phyloP scores from a whole-genome alignment of 2,888 invertebrate species.

The Netelia inedita region DNA sequence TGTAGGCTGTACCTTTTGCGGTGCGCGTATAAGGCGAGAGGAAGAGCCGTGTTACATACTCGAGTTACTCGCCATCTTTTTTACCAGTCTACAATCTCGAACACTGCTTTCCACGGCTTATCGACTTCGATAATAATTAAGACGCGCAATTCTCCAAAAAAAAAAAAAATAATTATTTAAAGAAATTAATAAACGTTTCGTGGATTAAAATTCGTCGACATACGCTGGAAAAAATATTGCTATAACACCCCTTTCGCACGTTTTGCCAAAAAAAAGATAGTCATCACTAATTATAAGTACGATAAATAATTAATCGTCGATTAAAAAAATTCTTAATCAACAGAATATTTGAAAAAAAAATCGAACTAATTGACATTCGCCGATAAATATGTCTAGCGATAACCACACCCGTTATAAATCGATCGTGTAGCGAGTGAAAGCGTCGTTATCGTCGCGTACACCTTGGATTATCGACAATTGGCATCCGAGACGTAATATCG shows the following conservation, averaged over 20 bases:
- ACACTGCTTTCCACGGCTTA: constrained; percentile 58
- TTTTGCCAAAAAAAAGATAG: too few species aligned
- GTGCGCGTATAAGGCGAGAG: constrained; percentile 66
- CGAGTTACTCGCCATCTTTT: constrained; percentile 46
- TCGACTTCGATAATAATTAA: constrained; percentile 27
- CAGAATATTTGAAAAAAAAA: background rate
- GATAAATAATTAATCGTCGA: too few species aligned
- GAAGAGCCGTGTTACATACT: constrained; percentile 58
- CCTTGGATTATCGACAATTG: constrained; percentile 81
- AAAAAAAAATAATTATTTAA: background rate
- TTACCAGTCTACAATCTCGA: constrained; percentile 30
- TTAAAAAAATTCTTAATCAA: background rate
- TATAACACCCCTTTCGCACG: too few species aligned
- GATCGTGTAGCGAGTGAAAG: constrained; percentile 73
- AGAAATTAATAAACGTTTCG: too few species aligned
- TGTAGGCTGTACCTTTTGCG: constrained; percentile 29
- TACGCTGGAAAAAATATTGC: background rate
- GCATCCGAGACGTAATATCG: constrained; percentile 79
- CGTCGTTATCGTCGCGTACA: constrained; percentile 77
- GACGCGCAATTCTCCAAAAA: background rate
- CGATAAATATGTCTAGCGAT: background rate
- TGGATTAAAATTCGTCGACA: background rate
- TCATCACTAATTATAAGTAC: too few species aligned
- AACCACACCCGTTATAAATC: constrained; percentile 71
- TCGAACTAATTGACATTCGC: background rate